Conservation (phyloP, 2,797 vertebrate species). For the Catharus ustulatus region DNA sequence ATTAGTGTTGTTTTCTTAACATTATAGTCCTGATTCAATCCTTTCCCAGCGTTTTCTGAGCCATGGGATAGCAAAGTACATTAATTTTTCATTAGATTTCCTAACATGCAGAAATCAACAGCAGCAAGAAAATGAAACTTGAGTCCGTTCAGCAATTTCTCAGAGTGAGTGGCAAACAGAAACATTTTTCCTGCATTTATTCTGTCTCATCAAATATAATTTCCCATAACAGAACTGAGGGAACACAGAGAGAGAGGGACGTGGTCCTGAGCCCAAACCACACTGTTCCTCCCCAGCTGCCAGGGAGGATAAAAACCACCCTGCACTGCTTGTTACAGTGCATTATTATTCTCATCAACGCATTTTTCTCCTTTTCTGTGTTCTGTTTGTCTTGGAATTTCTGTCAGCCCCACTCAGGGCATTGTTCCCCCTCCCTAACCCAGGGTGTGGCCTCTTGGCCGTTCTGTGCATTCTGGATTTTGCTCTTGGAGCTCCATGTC, state of each 20-base stretch:
- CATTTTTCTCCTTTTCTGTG: neutral
- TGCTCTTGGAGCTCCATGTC: neutral
- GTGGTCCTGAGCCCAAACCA: neutral
- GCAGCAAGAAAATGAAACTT: neutral
- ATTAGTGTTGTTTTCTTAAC: neutral
- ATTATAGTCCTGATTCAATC: neutral
- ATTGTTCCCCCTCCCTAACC: neutral
- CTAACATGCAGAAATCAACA: neutral
- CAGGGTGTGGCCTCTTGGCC: neutral
- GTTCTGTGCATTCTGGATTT: fast-evolving
- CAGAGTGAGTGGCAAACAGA: neutral
- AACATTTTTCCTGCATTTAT: neutral
- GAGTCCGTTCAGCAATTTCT: neutral
- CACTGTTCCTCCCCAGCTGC: neutral
- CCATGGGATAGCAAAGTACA: neutral
- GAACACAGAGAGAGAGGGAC: neutral
- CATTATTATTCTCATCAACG: neutral
- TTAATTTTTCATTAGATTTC: neutral
- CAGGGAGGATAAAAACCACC: neutral
- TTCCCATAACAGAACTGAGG: neutral
- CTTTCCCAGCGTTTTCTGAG: neutral
- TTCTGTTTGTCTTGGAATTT: neutral
- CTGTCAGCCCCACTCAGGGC: neutral
- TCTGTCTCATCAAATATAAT: neutral
- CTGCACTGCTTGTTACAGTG: fast-evolving